phyloP scores from a whole-genome alignment of 1,140 invertebrate species.

The Adelges cooleyi region DNA sequence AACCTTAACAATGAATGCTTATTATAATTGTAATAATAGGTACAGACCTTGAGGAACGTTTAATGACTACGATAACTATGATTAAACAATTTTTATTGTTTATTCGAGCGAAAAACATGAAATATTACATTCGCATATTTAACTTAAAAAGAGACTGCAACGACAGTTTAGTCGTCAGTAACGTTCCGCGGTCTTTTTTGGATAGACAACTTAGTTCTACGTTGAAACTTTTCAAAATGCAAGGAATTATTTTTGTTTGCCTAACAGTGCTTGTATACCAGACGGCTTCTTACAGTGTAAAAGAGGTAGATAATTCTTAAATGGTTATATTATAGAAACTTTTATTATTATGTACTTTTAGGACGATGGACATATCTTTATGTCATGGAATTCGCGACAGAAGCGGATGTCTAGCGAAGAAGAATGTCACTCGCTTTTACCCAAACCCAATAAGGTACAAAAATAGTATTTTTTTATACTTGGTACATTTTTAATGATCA shows the following conservation, averaged over 20 bases:
- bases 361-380: too few relatives aligned
- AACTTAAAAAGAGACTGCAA: too few relatives aligned
- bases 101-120: too few relatives aligned
- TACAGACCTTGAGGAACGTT: background rate
- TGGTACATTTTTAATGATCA: too few relatives aligned
- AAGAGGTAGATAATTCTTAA: too few relatives aligned
- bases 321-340: too few relatives aligned
- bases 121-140: too few relatives aligned
- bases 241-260: background rate
- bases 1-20: background rate
- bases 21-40: background rate
- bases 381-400: constrained; percentile 8
- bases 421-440: background rate
- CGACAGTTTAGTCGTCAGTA: background rate
- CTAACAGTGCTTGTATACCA: background rate
- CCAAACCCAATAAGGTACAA: too few relatives aligned
- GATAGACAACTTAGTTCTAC: background rate
- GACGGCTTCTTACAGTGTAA: background rate
- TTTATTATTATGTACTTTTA: too few relatives aligned
- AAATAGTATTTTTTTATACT: too few relatives aligned
- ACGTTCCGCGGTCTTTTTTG: background rate
- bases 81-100: too few relatives aligned
- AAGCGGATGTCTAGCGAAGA: background rate
- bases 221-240: background rate
- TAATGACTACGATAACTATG: background rate